Evolutionary conservation across 1,140 invertebrate species (phyloP).

Genomic region (Ooceraea biroi): DNA sequence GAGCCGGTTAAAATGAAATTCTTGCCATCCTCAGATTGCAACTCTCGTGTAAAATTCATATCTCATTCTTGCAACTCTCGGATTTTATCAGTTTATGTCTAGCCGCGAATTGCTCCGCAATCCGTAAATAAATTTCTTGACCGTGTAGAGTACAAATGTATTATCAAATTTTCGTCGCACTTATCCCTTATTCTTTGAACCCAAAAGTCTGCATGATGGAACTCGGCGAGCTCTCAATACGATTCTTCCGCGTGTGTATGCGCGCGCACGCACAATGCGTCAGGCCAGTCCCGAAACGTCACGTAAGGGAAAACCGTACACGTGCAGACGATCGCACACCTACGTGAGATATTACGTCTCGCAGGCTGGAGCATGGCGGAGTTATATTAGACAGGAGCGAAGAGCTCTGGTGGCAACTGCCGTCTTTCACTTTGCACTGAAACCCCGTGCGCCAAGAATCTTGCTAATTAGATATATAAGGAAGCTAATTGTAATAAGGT

Average conservation of each 20-base stretch:
- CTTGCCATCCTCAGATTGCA: conserved; percentile 31
- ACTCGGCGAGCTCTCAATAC: conserved; percentile 24
- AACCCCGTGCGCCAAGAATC: conserved; percentile 81
- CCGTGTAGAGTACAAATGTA: neutral
- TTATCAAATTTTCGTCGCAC: neutral
- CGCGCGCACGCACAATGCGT: conserved; percentile 6
- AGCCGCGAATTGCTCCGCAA: neutral
- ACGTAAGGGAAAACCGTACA: conserved; percentile 35
- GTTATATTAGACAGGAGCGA: conserved; percentile 80
- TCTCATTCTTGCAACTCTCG: neutral
- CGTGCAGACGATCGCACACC: conserved; percentile 51
- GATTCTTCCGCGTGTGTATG: conserved; percentile 17
- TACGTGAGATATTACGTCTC: conserved; percentile 72
- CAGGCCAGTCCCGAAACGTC: conserved; percentile 5
- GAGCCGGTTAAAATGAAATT: conserved; percentile 39
- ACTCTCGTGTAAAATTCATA: conserved; percentile 30
- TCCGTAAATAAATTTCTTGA: neutral
- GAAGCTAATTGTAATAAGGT: conserved; percentile 84
- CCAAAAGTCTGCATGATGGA: neutral
- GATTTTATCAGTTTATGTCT: neutral
- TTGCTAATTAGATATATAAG: conserved; percentile 84
- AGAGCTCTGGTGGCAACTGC: conserved; percentile 82
- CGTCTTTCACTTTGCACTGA: conserved; percentile 82
- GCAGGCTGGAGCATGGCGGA: conserved; percentile 64
- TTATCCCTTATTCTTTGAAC: neutral